Percentiles rank a stretch among this genome's conserved stretches.
These are phyloP conservation scores for Phylloscopus trochilus DNA, from an alignment of 2,113 vertebrate species.

Conservation along the genomic window DNA sequence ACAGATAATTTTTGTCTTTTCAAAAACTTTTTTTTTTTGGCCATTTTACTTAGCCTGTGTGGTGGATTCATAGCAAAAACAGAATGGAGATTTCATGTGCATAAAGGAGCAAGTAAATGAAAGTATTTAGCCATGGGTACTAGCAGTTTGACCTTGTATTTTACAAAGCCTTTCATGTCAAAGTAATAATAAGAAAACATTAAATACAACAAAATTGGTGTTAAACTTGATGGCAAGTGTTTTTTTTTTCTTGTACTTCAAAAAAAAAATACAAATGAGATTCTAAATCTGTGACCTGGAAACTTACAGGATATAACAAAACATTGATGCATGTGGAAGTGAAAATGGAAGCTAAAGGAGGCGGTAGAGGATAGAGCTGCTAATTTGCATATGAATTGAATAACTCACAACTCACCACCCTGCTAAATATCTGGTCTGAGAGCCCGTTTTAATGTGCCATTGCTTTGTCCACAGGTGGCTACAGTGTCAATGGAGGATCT, in stretches of 20 bases:
- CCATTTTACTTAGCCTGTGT: not conserved
- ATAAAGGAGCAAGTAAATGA: not conserved
- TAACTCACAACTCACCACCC: not conserved
- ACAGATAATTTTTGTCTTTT: not conserved
- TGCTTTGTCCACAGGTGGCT: slow-evolving; percentile 80
- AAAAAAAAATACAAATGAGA: not conserved
- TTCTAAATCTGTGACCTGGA: not conserved
- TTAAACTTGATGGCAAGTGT: not conserved
- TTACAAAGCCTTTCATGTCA: not conserved
- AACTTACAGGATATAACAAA: not conserved
- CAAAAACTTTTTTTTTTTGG: not conserved
- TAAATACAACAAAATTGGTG: not conserved
- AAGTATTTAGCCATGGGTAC: not conserved
- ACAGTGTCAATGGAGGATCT: slow-evolving; percentile 92
- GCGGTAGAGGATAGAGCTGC: not conserved
- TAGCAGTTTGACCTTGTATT: not conserved
- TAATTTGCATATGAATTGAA: not conserved
- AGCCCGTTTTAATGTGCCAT: not conserved
- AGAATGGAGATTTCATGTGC: not conserved
- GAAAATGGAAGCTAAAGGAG: not conserved
- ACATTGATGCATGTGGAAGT: not conserved
- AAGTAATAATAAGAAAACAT: not conserved
- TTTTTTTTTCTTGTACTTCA: not conserved
- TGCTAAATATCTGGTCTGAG: not conserved
- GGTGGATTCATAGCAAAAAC: not conserved